Conservation (phyloP, 30 jellyfish, hydroid and myxozoan species). For the Aurelia coerulea region DNA sequence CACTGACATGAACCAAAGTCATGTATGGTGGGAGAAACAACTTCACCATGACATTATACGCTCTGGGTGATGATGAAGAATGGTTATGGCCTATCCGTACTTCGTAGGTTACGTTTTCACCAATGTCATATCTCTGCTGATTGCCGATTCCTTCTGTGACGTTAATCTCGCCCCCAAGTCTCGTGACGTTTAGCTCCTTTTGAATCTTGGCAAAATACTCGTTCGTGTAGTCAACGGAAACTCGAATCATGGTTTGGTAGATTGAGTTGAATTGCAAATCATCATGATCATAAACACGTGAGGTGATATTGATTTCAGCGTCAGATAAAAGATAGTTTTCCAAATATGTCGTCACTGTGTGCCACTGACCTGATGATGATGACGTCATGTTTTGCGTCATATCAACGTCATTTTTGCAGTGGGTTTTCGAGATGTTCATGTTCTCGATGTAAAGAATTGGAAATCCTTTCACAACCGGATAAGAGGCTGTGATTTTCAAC, state of each 20-base stretch:
- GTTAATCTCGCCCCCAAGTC: slow-evolving; percentile 24
- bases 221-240: slow-evolving; percentile 22
- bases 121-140: not conserved
- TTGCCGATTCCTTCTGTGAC: not conserved
- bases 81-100: not conserved
- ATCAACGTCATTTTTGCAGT: not conserved
- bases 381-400: not conserved
- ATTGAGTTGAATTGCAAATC: slow-evolving; percentile 1
- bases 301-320: not conserved
- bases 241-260: not conserved
- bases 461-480: slow-evolving; percentile 28
- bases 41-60: slow-evolving; percentile 24
- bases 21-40: slow-evolving; percentile 39
- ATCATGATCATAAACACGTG: slow-evolving; percentile 38
- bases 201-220: slow-evolving; percentile 5
- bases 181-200: not conserved
- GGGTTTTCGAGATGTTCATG: not conserved
- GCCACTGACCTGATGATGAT: not conserved
- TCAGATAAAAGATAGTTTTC: slow-evolving; percentile 25
- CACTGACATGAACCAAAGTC: slow-evolving; percentile 23
- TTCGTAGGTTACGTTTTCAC: slow-evolving; percentile 30
- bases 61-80: slow-evolving; percentile 20
- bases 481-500: not conserved
- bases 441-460: slow-evolving; percentile 19
- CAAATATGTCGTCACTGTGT: not conserved